Evolutionary conservation across 2,888 invertebrate species (phyloP).

Genomic region (Formica aserva): DNA sequence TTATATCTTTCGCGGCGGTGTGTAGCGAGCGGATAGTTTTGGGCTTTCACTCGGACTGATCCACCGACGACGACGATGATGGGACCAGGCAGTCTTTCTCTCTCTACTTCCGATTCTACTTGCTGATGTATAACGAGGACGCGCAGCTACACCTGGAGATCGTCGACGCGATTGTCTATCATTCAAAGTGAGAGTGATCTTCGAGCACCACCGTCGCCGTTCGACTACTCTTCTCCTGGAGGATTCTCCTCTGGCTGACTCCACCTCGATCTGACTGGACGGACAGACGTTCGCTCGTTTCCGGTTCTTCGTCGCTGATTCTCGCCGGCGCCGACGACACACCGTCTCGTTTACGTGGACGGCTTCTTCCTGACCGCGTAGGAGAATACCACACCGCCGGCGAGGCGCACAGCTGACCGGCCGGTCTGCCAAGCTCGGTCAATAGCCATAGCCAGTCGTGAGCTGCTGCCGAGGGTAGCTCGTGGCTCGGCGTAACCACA

Average conservation of each 20-base stretch:
- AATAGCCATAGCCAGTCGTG: constrained; percentile 82
- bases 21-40: constrained; percentile 49
- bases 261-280: constrained; percentile 32
- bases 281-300: constrained; percentile 38
- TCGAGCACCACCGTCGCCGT: neutral
- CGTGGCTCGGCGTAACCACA: constrained; percentile 68
- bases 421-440: constrained; percentile 84
- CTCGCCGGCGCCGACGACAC: constrained; percentile 20
- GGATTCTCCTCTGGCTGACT: neutral
- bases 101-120: constrained; percentile 20
- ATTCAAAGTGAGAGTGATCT: neutral
- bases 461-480: constrained; percentile 75
- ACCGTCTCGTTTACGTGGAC: constrained; percentile 62
- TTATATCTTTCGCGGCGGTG: constrained; percentile 48
- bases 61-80: constrained; percentile 13
- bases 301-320: neutral
- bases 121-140: constrained; percentile 19
- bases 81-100: constrained; percentile 35
- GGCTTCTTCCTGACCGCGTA: constrained; percentile 61
- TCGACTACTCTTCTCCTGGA: neutral
- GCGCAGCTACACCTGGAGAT: neutral
- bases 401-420: constrained; percentile 84
- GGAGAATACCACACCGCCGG: constrained; percentile 68
- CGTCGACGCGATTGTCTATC: neutral
- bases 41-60: constrained; percentile 64